phyloP scores from a whole-genome alignment of 1,140 invertebrate species.

The Rhyacophila brunnea region DNA sequence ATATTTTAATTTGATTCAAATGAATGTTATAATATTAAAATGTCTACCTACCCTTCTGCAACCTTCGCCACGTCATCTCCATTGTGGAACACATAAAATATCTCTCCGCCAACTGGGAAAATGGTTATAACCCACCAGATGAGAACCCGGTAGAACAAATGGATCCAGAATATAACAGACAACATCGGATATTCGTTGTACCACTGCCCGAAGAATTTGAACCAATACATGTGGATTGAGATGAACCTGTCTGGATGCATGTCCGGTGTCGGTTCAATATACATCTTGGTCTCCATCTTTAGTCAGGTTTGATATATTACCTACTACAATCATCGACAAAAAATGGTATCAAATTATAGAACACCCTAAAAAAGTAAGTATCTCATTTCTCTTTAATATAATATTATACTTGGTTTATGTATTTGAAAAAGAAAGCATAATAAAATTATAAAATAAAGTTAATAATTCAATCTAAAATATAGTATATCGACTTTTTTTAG shows the following conservation, averaged over 20 bases:
- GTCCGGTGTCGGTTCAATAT: constrained; percentile 4
- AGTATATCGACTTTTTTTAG: too few species aligned
- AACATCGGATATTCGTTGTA: constrained; percentile 41
- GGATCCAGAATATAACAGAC: constrained; percentile 42
- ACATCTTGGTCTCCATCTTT: not conserved
- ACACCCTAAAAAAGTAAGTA: too few species aligned
- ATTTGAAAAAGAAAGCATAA: too few species aligned
- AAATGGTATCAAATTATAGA: not conserved
- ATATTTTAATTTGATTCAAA: too few species aligned
- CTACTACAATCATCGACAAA: not conserved
- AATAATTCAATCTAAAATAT: too few species aligned
- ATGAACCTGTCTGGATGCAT: constrained; percentile 43
- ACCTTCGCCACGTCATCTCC: constrained; percentile 48
- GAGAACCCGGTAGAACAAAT: constrained; percentile 40
- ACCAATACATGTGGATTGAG: constrained; percentile 50
- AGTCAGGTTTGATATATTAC: too few species aligned
- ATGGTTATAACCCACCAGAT: constrained; percentile 50
- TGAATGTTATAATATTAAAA: too few species aligned
- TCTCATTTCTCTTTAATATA: too few species aligned
- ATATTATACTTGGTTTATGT: too few species aligned
- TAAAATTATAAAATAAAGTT: too few species aligned
- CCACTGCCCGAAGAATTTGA: constrained; percentile 53
- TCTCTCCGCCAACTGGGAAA: constrained; percentile 48
- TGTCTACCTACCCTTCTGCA: constrained; percentile 45
- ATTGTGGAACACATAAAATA: constrained; percentile 45